These are phyloP conservation scores for Ivindomyrus marchei DNA, from an alignment of 2,113 vertebrate species.

Conservation along the genomic window DNA sequence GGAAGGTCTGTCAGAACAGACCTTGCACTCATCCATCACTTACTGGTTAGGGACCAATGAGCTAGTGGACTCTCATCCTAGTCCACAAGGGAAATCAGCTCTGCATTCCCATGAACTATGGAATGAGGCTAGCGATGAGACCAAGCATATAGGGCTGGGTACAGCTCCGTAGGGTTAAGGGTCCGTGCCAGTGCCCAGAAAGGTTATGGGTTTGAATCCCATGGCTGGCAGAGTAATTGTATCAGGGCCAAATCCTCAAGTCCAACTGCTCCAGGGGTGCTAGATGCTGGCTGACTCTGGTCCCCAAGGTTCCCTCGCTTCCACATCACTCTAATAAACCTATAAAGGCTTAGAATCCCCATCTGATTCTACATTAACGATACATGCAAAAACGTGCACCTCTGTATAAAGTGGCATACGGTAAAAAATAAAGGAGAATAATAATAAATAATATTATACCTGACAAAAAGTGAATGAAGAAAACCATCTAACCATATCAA, in stretches of 20 bases:
- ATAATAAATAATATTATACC: background rate
- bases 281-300: background rate
- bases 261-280: background rate
- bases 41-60: background rate
- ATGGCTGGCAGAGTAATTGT: background rate
- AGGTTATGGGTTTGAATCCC: background rate
- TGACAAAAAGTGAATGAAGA: background rate
- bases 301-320: background rate
- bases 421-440: background rate
- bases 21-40: background rate
- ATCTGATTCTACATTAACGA: background rate
- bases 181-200: background rate
- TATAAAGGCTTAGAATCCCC: background rate
- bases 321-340: background rate
- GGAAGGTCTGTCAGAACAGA: constrained; percentile 18
- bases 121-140: background rate
- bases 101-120: background rate
- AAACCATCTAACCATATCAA: background rate
- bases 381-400: background rate
- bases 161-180: background rate
- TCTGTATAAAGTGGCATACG: background rate
- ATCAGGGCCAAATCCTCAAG: background rate
- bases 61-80: background rate
- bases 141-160: background rate
- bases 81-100: background rate